Base-by-base conservation (phyloP, 2,113 vertebrate species). In the Tyrannus savana region DNA sequence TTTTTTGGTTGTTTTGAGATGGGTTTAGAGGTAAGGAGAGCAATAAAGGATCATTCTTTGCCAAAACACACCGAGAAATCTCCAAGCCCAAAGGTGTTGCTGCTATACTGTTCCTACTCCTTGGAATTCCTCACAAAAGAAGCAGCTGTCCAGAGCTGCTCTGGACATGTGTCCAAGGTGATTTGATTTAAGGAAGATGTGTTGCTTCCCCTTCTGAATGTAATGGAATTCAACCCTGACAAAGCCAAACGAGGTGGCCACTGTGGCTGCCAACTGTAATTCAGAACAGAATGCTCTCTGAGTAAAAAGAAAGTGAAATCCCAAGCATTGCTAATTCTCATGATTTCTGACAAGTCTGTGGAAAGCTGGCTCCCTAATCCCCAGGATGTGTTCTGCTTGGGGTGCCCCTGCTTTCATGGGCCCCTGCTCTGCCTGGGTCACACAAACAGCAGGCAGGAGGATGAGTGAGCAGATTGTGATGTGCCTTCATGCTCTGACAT, bases 241-340 rank as follows among this genome's bases (percentile, higher is more conserved):
- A 84, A 87, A 95, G 66, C 75, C 58, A 92, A 75, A 75, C 52
- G 42, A 85, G 52, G 66, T 37, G 23, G 41, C 22, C 35, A 39
- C 69, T 87, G 74, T 77, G 82, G 22, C 85, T 84, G 88, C 90
- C 85, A 87, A 22, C 56, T 90, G 85, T 82, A 78, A 84, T 93
- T 74, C 85, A 93, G 93, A 88, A 78, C 56, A 93, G 69, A 95
- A 87, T 55, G 52, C 77, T 91, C 59, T 63, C 60, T 12, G 69
- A 55, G 56, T 64, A 31, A 71, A 80, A 78, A 84, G 22, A 53
- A 87, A 81, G 41, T 25, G 23, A 90, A 90, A 93, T 78, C 64
- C 52, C 64, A 67, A 41, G 64, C 1, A 0, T 55, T 64, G 25
- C 55, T 82, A 62, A 77, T 87, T 81, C 52, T 87, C 39, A 35